A percentile compares a stretch with the other conserved stretches of the same genome.
Conservation (phyloP, 2,113 vertebrate species). For the Oxygymnocypris stewartii region DNA sequence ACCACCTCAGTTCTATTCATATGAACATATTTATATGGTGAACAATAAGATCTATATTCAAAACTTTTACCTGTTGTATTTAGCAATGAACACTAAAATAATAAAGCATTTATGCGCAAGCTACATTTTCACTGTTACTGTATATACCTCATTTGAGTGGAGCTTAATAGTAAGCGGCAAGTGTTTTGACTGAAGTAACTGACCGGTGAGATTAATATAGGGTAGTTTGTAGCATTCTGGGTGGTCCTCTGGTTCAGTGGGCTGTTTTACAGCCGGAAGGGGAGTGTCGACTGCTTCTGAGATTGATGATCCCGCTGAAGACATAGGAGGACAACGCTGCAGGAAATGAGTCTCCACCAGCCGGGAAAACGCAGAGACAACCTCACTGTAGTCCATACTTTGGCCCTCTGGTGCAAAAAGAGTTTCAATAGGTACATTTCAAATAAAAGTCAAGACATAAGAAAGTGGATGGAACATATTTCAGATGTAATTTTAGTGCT, state of each 20-base stretch:
- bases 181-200: conserved; percentile 40
- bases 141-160: background rate
- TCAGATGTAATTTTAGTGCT: background rate
- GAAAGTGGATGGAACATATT: background rate
- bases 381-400: conserved; percentile 85
- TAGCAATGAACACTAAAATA: background rate
- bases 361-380: conserved; percentile 78
- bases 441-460: background rate
- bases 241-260: conserved; percentile 70
- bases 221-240: conserved; percentile 86
- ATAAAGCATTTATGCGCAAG: background rate
- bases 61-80: background rate
- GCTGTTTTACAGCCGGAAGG: conserved; percentile 21
- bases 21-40: background rate
- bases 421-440: background rate
- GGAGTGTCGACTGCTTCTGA: background rate
- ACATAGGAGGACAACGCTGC: conserved; percentile 80
- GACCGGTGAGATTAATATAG: conserved; percentile 78
- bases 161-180: background rate
- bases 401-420: conserved; percentile 78
- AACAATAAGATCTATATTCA: background rate
- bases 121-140: background rate
- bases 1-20: background rate
- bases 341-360: conserved; percentile 93
- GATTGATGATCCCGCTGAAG: background rate